Evolutionary conservation across 2,113 vertebrate species (phyloP).

Genomic region (Elanus axillaris): DNA sequence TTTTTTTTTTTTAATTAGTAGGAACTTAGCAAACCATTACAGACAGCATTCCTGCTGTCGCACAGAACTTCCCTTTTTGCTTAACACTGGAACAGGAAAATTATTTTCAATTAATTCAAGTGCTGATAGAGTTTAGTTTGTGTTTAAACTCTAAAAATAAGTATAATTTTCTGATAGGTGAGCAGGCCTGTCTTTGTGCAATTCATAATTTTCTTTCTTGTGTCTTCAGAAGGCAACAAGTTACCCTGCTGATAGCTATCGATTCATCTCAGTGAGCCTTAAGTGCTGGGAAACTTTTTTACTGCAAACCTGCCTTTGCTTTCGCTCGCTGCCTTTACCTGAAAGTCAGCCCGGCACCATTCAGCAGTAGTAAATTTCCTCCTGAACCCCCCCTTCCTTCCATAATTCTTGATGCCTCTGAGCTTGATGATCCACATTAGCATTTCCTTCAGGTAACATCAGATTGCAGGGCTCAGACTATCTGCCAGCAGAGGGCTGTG

Average conservation of each 20-base stretch:
- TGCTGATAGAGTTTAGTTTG: neutral
- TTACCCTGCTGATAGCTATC: neutral
- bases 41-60: slow-evolving; percentile 42
- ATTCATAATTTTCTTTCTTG: neutral
- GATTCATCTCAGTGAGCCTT: neutral
- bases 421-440: neutral
- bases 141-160: neutral
- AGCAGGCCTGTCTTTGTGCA: neutral
- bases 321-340: neutral
- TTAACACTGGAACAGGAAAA: slow-evolving; percentile 45
- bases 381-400: neutral
- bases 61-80: slow-evolving; percentile 50
- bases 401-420: neutral
- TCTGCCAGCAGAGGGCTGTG: neutral
- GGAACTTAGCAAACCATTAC: slow-evolving; percentile 70
- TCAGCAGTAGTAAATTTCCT: neutral
- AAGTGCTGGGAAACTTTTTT: neutral
- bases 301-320: neutral
- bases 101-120: slow-evolving; percentile 49
- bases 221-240: neutral
- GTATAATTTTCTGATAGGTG: neutral
- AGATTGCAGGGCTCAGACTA: neutral
- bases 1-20: slow-evolving; percentile 67
- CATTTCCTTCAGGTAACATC: slow-evolving; percentile 15
- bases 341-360: neutral